Base-by-base conservation (phyloP, 2,797 vertebrate genomes). In the Hybognathus amarus region DNA sequence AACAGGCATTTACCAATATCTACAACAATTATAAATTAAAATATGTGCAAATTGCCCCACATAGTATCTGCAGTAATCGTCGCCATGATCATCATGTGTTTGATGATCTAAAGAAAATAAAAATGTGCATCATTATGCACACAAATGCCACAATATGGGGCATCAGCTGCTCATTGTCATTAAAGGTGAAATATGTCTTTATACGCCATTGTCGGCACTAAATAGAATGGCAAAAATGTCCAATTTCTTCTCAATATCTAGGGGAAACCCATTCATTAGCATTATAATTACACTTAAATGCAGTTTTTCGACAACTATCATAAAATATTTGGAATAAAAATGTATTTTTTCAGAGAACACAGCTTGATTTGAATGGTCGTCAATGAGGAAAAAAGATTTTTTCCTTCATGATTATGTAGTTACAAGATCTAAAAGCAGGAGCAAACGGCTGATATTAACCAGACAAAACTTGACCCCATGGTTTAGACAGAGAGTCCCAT, bases 11-110 rank as follows among this genome's bases (percentile, higher is more conserved):
- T 83, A 89, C 83, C 88, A 33, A 89, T 87, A 91, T 90, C 74
- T 89, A 89, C 88, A 91, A 68, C 85, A 87, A 87, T 92, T 91
- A 93, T 94, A 95, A 95, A 94, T 94, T 92, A 94, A 94, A 87
- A 93, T 88, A n/a, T 94, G 92, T 93, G 90, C 92, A 95, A 95
- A 92, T 85, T 91, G 88, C 84, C 89, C 88, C 86, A 91, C 80
- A 90, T 87, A 90, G 85, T 90, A 90, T 88, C 85, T 80, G 87
- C 80, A 82, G 82, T 85, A 87, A 84, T 86, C 83, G 82, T 87
- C n/a, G 47, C 52, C 7, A 64, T 81, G 52, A 52, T 80, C 79
- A 54, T 61, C 68, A 79, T 70, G 74, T 30, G 17, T 86, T 88
- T 63, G 67, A 79, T 87, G 88, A 88, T 77, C 87, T 27, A 88